phyloP scores from a whole-genome alignment of 2,113 vertebrate genomes.

The Paramisgurnus dabryanus region DNA sequence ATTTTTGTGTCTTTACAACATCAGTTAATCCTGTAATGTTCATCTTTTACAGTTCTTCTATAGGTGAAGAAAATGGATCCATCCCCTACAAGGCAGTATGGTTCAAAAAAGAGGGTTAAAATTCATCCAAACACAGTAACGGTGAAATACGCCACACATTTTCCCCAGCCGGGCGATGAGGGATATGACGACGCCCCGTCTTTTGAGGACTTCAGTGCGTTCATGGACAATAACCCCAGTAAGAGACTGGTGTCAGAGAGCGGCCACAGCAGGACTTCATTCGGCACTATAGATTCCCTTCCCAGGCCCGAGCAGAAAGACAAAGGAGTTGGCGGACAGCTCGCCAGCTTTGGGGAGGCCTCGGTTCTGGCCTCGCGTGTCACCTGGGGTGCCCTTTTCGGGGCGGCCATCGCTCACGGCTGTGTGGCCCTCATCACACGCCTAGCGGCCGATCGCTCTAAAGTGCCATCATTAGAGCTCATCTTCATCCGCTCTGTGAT shows the following conservation, averaged over 20 bases:
- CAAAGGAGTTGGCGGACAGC: conserved; percentile 75
- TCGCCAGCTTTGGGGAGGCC: conserved; percentile 84
- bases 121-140: conserved; percentile 94
- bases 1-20: not conserved
- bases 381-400: conserved; percentile 92
- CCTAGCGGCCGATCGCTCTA: conserved; percentile 91
- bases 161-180: conserved; percentile 91
- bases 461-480: conserved; percentile 94
- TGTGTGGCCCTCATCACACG: conserved; percentile 94
- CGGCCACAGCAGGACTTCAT: conserved; percentile 83
- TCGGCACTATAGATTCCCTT: conserved; percentile 84
- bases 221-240: conserved; percentile 85
- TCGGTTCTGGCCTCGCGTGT: conserved; percentile 84
- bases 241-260: conserved; percentile 81
- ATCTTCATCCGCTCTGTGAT: conserved; percentile 96
- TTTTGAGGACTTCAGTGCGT: conserved; percentile 83
- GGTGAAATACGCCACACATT: conserved; percentile 94
- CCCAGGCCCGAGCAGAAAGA: conserved; percentile 70
- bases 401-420: conserved; percentile 90
- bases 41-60: conserved; percentile 59
- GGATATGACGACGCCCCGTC: conserved; percentile 85
- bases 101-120: conserved; percentile 93
- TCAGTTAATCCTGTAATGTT: not conserved
- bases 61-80: conserved; percentile 80
- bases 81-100: conserved; percentile 77